Base-by-base conservation (phyloP, 1,140 invertebrate species). In the Pemphigus obesinymphae region DNA sequence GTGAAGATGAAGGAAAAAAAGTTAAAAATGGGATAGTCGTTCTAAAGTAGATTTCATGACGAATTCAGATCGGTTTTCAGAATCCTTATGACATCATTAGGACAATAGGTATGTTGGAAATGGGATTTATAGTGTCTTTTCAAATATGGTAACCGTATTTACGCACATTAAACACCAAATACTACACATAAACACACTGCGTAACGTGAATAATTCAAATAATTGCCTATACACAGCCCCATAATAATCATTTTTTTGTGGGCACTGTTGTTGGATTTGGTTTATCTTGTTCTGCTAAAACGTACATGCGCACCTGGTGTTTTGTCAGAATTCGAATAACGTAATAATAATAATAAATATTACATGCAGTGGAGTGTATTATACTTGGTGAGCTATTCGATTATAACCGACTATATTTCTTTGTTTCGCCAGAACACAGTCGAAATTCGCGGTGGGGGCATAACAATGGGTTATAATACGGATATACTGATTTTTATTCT, bases 401-500 rank as follows among this genome's bases (percentile, higher is more conserved):
- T 80, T 80, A 58, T 78, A 76, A 78, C 53, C 31, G 37, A 58
- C 53, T 58, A 43, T n/a, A n/a, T 61, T 80, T 80, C 76, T 80
- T 80, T 80, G 76, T 80, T 80, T 63, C 76, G 76, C 63, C 53
- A 63, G 37, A 61, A 63, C 29, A 80, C 55, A 17, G 53, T 37
- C 10, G 1, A 45, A 63, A n/a, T 61, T 80, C 26, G 40, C 40
- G 26, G 76, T 58, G 76, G 76, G 55, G 76, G 26, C 37, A 61
- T 80, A 80, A 80, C 76, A 80, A 80, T 80, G 55, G 37, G 53
- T 80, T 63, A 63, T 80, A 80, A 43, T 63, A 40, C 53, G 23
- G 76, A 61, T 53, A 63, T 80, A 43, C 53, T 20, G 76, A 80
- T 80, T 80, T 80, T 80, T 80, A 61, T 80, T 80, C 37, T 31